Evolutionary conservation across 2,888 invertebrate species (phyloP).

Genomic region (Lissocephala sabroskyi): DNA sequence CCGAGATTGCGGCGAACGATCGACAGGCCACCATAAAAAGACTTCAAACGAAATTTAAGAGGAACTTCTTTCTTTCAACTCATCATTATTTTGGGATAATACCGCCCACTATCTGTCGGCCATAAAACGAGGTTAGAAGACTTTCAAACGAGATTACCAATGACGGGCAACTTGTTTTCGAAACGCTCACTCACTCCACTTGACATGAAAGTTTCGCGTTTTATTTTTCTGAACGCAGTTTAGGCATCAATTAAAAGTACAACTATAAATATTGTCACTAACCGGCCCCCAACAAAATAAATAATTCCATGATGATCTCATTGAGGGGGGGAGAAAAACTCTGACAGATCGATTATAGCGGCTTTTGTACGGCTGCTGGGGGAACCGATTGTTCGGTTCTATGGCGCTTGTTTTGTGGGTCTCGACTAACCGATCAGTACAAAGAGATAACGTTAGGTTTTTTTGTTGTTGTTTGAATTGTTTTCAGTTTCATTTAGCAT

Average conservation of each 20-base stretch:
- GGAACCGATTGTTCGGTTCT: conserved; percentile 20
- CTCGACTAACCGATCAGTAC: conserved; percentile 16
- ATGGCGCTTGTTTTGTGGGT: conserved; percentile 9
- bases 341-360: conserved; percentile 10
- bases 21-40: conserved; percentile 27
- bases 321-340: conserved; percentile 2
- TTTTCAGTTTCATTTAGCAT: conserved; percentile 31
- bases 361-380: conserved; percentile 43
- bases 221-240: conserved; percentile 19
- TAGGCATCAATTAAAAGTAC: conserved; percentile 52
- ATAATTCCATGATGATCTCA: conserved; percentile 59
- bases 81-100: too few relatives aligned
- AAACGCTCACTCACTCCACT: background rate
- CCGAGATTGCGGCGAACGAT: too few relatives aligned
- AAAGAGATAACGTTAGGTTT: conserved; percentile 29
- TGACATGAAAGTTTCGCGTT: too few relatives aligned
- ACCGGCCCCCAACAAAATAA: conserved; percentile 40
- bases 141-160: too few relatives aligned
- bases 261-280: conserved; percentile 39
- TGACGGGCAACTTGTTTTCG: too few relatives aligned
- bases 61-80: too few relatives aligned
- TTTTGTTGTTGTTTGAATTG: conserved; percentile 16
- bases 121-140: too few relatives aligned
- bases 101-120: too few relatives aligned
- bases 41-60: conserved; percentile 36